A percentile compares a stretch with the other conserved stretches of the same genome.
phyloP scores from a whole-genome alignment of 2,113 vertebrate genomes.

The Caranx melampygus region DNA sequence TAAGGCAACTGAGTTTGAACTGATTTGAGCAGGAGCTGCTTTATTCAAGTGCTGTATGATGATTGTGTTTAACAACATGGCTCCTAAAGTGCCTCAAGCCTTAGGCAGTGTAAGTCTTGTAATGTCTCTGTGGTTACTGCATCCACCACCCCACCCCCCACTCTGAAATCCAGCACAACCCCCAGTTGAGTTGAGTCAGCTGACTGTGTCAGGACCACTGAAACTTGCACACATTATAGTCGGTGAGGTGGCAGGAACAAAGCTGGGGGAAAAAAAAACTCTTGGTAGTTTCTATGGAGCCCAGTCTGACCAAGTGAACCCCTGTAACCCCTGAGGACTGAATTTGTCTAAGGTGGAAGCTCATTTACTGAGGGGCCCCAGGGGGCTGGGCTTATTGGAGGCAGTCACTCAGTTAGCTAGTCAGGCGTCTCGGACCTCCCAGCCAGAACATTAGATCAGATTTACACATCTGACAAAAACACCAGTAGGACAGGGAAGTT shows the following conservation, averaged over 20 bases:
- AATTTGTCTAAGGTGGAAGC: slow-evolving; percentile 48
- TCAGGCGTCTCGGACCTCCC: slow-evolving; percentile 18
- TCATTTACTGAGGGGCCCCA: slow-evolving; percentile 54
- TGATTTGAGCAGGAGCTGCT: not conserved
- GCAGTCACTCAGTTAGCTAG: slow-evolving; percentile 44
- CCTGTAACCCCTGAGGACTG: slow-evolving; percentile 43
- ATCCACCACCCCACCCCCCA: slow-evolving; percentile 32
- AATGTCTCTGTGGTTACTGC: not conserved
- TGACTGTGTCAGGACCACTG: slow-evolving; percentile 50
- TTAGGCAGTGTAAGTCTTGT: not conserved
- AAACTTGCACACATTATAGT: slow-evolving; percentile 55
- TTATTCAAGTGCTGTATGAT: not conserved
- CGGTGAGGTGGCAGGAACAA: slow-evolving; percentile 66
- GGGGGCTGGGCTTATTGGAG: slow-evolving; percentile 55
- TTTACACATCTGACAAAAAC: slow-evolving; percentile 29
- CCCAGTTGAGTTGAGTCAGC: slow-evolving; percentile 55
- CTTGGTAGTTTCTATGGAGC: slow-evolving; percentile 57
- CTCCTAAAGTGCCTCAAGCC: not conserved
- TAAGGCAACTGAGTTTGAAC: not conserved
- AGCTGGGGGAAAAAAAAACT: slow-evolving; percentile 34
- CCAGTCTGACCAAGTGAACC: slow-evolving; percentile 62
- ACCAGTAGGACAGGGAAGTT: not conserved
- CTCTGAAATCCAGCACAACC: slow-evolving; percentile 27
- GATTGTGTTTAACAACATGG: not conserved
- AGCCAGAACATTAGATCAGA: slow-evolving; percentile 18